Base-by-base conservation (phyloP, 2,888 invertebrate species). In the Stenodera caucasica region DNA sequence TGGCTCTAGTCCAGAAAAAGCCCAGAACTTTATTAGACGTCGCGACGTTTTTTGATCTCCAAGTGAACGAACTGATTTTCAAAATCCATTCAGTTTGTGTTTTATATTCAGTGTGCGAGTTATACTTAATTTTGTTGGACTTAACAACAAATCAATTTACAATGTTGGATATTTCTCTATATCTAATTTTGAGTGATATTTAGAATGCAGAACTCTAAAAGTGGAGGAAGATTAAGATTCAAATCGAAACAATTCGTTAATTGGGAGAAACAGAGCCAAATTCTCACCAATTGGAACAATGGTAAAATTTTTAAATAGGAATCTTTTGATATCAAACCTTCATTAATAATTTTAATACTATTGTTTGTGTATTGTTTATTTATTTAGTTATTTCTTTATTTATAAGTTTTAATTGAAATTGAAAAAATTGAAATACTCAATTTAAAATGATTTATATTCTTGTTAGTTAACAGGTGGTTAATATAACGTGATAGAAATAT, bases 281-380 rank as follows among this genome's bases (percentile, higher is more conserved):
- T 84, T 63, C 80, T 84, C 55, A 76, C 75, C 66, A 81, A 81
- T 68, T 84, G 84, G 84, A 81, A 82, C 71, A 77, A 84, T 80
- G 84, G 84, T 84, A 83, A 61, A 78, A 72, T 62, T 72, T 49
- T 29, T 33, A 14, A 55, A 14, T 14, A n/a, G 23, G 40, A 40
- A 40, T 40, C 11, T 3, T 40, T 37, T n/a, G n/a, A n/a, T n/a
- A n/a, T n/a, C n/a, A n/a, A n/a, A n/a, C n/a, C n/a, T n/a, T 49
- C 32, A 49, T 51, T 37, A 26, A 49, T 45, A 33, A 30, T 45
- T 49, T 30, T 18, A 18, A 21, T 4, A 14, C 6, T 33, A 2
- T 2, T 33, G 33, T 33, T 11, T 33, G 6, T 26, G 26, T 26
- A 6, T 26, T 26, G 26, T 26, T 26, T 26, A n/a, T 26, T 6